Conservation (phyloP, 2,113 vertebrate species). For the Ameiurus melas region DNA sequence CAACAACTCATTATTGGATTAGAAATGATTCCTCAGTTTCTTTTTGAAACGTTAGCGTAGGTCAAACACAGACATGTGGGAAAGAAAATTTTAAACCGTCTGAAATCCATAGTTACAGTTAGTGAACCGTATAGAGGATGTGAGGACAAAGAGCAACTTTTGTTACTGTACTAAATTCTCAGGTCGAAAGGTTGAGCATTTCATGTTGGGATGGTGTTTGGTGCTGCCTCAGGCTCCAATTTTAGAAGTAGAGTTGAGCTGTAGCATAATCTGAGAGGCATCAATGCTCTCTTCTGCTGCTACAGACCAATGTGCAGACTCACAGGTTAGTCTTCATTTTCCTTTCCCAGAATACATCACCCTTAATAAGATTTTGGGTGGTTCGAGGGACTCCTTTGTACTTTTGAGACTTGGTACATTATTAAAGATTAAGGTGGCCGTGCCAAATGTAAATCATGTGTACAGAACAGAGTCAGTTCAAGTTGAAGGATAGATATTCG, state of each 20-base stretch:
- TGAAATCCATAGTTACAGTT: neutral
- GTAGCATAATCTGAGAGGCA: neutral
- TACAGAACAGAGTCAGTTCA: neutral
- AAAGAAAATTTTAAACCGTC: neutral
- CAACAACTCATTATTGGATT: neutral
- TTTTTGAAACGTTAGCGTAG: neutral
- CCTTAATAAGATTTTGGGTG: neutral
- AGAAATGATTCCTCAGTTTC: neutral
- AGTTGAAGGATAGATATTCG: neutral
- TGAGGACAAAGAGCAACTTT: neutral
- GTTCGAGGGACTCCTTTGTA: neutral
- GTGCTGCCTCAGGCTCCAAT: neutral
- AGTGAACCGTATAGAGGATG: neutral
- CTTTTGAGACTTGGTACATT: neutral
- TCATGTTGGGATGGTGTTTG: neutral
- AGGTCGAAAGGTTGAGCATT: neutral
- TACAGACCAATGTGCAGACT: neutral
- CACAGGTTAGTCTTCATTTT: neutral
- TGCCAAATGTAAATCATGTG: neutral
- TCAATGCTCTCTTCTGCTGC: conserved; percentile 21
- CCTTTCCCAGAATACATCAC: neutral
- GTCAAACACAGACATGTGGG: neutral
- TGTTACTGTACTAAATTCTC: neutral
- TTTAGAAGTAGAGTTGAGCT: neutral
- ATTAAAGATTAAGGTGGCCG: neutral